phyloP scores from a whole-genome alignment of 2,888 invertebrate genomes.

The Stegana nigrithorax region DNA sequence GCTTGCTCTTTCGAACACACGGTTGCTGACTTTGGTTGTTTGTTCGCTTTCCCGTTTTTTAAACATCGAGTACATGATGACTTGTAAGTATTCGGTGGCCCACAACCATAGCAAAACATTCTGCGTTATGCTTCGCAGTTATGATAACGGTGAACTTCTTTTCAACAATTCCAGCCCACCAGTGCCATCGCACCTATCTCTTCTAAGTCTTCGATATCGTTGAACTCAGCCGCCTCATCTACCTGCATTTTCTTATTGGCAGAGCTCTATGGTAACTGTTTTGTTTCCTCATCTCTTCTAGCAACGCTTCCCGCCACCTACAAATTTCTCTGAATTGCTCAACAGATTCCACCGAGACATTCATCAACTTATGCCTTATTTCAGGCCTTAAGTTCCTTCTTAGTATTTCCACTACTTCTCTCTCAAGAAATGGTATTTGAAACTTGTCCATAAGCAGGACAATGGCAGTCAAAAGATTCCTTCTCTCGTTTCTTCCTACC shows the following conservation, averaged over 20 bases:
- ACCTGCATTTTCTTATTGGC: background rate
- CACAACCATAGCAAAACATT: conserved; percentile 32
- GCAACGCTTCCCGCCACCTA: background rate
- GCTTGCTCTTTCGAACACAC: too few species aligned
- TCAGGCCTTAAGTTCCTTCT: conserved; percentile 3
- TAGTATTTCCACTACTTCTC: conserved; percentile 7
- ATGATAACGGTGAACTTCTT: too few species aligned
- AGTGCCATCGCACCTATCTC: background rate
- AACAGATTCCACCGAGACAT: background rate
- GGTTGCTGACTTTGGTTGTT: too few species aligned
- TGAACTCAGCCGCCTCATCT: background rate
- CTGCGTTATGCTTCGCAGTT: too few species aligned
- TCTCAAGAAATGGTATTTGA: background rate
- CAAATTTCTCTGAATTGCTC: background rate
- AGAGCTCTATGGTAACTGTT: background rate
- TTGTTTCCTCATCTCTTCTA: background rate
- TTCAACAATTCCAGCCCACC: too few species aligned
- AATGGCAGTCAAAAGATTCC: background rate
- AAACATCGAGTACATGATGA: conserved; percentile 18
- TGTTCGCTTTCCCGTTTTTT: background rate
- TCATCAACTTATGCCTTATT: conserved; percentile 2
- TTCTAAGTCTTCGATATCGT: background rate
- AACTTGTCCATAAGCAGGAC: background rate
- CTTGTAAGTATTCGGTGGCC: conserved; percentile 2
- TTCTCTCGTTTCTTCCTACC: conserved; percentile 1